Evolutionary conservation across 1,140 invertebrate species (phyloP).

Genomic region (Psix sp.): DNA sequence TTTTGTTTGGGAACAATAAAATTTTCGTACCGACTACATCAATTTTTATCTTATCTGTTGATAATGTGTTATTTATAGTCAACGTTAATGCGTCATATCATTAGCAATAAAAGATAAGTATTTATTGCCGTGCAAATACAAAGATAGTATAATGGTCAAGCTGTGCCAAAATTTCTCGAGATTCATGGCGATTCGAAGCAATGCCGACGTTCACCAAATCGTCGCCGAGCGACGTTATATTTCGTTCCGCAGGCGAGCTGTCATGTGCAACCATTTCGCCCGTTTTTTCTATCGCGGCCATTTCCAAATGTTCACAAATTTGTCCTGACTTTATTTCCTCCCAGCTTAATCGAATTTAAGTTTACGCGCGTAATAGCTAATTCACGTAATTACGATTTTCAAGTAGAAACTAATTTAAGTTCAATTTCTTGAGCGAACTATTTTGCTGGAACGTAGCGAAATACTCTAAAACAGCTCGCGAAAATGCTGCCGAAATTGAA

Average conservation of each 20-base stretch:
- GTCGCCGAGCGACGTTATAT: background rate
- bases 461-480: constrained; percentile 6
- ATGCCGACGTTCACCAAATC: too few species aligned
- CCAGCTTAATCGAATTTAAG: constrained; percentile 34
- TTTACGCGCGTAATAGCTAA: constrained; percentile 38
- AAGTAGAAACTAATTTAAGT: constrained; percentile 38
- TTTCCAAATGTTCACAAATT: background rate
- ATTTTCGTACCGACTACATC: constrained; percentile 21
- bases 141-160: constrained; percentile 40
- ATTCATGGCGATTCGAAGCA: constrained; percentile 22
- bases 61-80: constrained; percentile 41
- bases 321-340: background rate
- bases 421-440: constrained; percentile 16
- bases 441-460: background rate
- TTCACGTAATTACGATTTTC: constrained; percentile 14
- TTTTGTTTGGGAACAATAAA: constrained; percentile 40
- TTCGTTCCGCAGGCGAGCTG: too few species aligned
- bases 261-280: too few species aligned
- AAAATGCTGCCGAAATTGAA: constrained; percentile 5
- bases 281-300: background rate
- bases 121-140: constrained; percentile 21
- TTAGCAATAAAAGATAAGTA: constrained; percentile 44
- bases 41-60: constrained; percentile 37
- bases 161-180: constrained; percentile 22
- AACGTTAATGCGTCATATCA: constrained; percentile 51